Conservation (phyloP, 2,113 vertebrate species). For the Toxotes chatareus region DNA sequence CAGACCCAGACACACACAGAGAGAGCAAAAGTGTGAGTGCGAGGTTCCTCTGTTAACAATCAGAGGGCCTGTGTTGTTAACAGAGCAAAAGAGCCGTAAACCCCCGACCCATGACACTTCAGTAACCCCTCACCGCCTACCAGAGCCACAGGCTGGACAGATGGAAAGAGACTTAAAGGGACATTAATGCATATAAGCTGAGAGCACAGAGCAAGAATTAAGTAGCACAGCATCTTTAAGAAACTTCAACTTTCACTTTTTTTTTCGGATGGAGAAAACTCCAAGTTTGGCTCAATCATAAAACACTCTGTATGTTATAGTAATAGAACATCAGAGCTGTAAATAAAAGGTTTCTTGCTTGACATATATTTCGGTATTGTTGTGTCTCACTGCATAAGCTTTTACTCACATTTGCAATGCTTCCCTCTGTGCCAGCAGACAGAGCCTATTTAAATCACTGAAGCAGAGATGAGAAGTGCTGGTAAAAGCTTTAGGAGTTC, state of each 20-base stretch:
- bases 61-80: conserved; percentile 60
- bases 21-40: conserved; percentile 21
- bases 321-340: not conserved
- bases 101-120: conserved; percentile 28
- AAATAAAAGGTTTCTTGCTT: conserved; percentile 4
- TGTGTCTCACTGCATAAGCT: not conserved
- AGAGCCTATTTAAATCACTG: conserved; percentile 48
- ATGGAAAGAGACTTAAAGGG: conserved; percentile 39
- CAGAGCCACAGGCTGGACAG: conserved; percentile 34
- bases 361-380: not conserved
- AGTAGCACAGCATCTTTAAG: not conserved
- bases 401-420: not conserved
- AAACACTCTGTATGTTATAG: not conserved
- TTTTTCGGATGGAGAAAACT: not conserved
- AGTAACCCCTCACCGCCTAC: conserved; percentile 43
- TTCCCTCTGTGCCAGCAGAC: not conserved
- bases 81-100: conserved; percentile 56
- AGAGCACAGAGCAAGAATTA: conserved; percentile 3
- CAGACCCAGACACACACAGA: not conserved
- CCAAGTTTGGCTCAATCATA: conserved; percentile 23
- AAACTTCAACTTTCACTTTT: conserved; percentile 3
- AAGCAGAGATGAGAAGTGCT: conserved; percentile 23
- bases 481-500: conserved; percentile 35
- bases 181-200: conserved; percentile 8
- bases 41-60: conserved; percentile 57